Conservation (phyloP, 2,113 vertebrate genomes). For the Acrocephalus kingi region DNA sequence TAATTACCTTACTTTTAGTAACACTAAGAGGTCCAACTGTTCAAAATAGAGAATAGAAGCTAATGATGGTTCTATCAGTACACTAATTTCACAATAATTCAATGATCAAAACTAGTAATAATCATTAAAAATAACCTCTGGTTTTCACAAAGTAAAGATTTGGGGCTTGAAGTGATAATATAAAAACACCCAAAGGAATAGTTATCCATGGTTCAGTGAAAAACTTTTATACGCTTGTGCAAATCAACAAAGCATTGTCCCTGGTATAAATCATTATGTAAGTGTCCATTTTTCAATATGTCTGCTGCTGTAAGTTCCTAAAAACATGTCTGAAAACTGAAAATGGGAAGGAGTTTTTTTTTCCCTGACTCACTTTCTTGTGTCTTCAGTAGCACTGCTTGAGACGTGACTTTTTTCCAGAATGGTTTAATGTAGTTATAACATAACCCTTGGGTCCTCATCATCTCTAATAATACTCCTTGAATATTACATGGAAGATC, state of each 20-base stretch:
- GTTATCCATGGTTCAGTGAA: background rate
- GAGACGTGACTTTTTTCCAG: background rate
- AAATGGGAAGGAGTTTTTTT: background rate
- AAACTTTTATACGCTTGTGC: background rate
- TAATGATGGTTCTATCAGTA: background rate
- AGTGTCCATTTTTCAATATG: background rate
- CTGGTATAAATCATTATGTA: background rate
- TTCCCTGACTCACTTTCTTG: background rate
- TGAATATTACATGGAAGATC: background rate
- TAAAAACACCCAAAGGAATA: background rate
- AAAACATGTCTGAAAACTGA: background rate
- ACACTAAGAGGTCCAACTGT: background rate
- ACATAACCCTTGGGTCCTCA: background rate
- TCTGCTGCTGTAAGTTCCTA: background rate
- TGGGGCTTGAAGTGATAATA: background rate
- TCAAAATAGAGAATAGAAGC: background rate
- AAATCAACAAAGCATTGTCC: background rate
- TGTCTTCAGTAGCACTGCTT: background rate
- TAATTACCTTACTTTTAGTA: background rate
- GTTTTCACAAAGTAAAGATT: background rate
- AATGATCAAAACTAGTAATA: background rate
- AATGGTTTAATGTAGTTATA: background rate
- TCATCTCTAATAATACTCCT: background rate
- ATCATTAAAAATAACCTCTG: background rate
- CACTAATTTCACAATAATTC: background rate